A percentile compares a stretch with the other conserved stretches of the same genome.
These are phyloP conservation scores for Cyprinodon variegatus DNA, from an alignment of 2,113 vertebrate genomes.

Conservation along the genomic window DNA sequence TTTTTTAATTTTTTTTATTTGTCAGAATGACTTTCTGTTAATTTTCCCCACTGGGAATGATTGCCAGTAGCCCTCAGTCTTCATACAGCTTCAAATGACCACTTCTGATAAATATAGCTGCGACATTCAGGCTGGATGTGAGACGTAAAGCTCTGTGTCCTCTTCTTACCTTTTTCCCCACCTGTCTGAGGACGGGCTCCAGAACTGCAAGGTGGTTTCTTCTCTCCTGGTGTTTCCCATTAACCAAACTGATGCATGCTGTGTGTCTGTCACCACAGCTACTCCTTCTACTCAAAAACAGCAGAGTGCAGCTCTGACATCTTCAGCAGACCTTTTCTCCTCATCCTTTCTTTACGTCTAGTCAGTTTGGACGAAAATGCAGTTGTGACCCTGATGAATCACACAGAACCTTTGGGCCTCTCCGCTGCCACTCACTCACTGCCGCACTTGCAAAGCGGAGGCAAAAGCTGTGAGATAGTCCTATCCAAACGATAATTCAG, in stretches of 20 bases:
- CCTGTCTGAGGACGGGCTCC: conserved; percentile 49
- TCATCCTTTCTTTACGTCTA: conserved; percentile 53
- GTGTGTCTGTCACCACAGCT: conserved; percentile 42
- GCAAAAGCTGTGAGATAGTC: conserved; percentile 8
- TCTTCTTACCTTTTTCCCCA: conserved; percentile 68
- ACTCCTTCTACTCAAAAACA: conserved; percentile 56
- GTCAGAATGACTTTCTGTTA: conserved; percentile 7
- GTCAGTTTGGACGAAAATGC: conserved; percentile 16
- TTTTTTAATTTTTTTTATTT: not conserved
- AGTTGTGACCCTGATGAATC: conserved; percentile 26
- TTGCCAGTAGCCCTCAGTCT: conserved; percentile 2
- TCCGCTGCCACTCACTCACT: conserved; percentile 5
- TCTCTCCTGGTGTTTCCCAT: conserved; percentile 53
- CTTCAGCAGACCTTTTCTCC: conserved; percentile 68
- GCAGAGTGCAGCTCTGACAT: conserved; percentile 68
- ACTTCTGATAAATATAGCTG: conserved; percentile 17
- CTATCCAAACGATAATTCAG: conserved; percentile 55
- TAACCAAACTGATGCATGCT: conserved; percentile 78
- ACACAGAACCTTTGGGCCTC: conserved; percentile 28
- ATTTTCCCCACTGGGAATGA: not conserved
- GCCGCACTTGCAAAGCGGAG: conserved; percentile 36
- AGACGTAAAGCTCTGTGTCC: conserved; percentile 34
- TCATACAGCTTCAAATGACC: conserved; percentile 4
- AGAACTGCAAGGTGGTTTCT: conserved; percentile 47
- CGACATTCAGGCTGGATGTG: conserved; percentile 28